Base-by-base conservation (phyloP, 2,113 vertebrate species). In the Triplophysa siluroides region DNA sequence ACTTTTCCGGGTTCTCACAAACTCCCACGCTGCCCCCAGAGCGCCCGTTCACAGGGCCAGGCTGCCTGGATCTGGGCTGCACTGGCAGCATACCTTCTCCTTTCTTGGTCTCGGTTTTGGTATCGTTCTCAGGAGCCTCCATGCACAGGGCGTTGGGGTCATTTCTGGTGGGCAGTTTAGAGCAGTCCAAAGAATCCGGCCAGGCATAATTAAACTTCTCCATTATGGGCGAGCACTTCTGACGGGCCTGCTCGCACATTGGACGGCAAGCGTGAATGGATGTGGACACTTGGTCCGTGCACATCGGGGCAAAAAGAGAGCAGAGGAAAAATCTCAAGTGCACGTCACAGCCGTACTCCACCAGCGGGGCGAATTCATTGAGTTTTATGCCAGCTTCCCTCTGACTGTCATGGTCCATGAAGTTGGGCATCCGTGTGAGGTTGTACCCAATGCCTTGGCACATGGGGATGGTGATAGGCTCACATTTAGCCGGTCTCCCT, bases 291-390 rank as follows among this genome's bases (percentile, higher is more conserved):
- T 99, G 95, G 89, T 98, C 94, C 0, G 97, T 97, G 93, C 98
- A 99, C 98, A 99, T 98, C 83, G 98, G 98, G 5, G 95, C 97
- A 61, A 96, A 99, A 50, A 99, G 96, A 6, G 98, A 99, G 93
- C 97, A 99, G 75, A 99, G 97, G 90, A 99, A 98, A 90, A 99
- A 98, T 83, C 97, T 95, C 88, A 99, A 94, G 91, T 98, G 97
- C 61, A 92, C 92, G 81, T 99, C 96, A 81, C 98, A 99, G 89
- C 97, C 97, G 71, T 99, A 99, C 61, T 95, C 94, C 91, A 99
- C 97, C 76, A 99, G 93, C 1, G 97, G 95, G 4, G 96, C 94
- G 23, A 99, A 99, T 93, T 98, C 98, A 41, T 95, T 93, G 83
- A 99, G 93, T 89, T 98, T 96, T 81, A 96, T 93, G 12, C 90